Base-by-base conservation (phyloP, 2,888 invertebrate species). In the Amphipyra tragopoginis region DNA sequence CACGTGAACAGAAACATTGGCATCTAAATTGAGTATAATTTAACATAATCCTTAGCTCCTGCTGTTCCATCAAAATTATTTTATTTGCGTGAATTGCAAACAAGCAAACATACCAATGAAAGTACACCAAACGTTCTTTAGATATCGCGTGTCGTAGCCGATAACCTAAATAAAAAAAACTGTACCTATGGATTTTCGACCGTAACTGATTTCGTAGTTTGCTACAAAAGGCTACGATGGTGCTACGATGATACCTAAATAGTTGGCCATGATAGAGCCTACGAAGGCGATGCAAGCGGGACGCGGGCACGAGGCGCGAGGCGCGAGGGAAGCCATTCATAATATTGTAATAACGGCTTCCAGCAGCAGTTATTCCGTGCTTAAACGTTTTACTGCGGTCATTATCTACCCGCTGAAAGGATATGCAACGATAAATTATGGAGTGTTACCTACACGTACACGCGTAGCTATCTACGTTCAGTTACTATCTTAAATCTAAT, bases 331-430 rank as follows among this genome's bases (percentile, higher is more conserved):
- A 91, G 86, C 93, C 90, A 94, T 94, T 93, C 93, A 93, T 94
- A 94, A 94, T 93, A 93, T 93, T 93, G 93, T 94, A 94, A 94
- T 94, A 94, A 93, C 92, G 91, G 93, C 89, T 91, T 89, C 92
- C 87, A 93, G 86, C 89, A 90, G 87, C 93, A 93, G 93, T 94
- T 94, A 94, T 94, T 91, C 88, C 94, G 92, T 94, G 92, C 94
- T 93, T 94, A 94, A 94, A 93, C 93, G 94, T 93, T 94, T 94
- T 93, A 94, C 94, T 94, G 91, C 93, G 92, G 94, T 93, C 93
- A 94, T 94, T 94, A 94, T 94, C 93, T 92, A 93, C 90, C 90
- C 93, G 93, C 89, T 93, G 94, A 94, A 94, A 94, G 93, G 93
- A 94, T 94, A 94, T 94, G 93, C 94, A 93, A 90, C 93, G 86